Conservation (phyloP, 2,888 invertebrate genomes). For the Lasius fuliginosus region DNA sequence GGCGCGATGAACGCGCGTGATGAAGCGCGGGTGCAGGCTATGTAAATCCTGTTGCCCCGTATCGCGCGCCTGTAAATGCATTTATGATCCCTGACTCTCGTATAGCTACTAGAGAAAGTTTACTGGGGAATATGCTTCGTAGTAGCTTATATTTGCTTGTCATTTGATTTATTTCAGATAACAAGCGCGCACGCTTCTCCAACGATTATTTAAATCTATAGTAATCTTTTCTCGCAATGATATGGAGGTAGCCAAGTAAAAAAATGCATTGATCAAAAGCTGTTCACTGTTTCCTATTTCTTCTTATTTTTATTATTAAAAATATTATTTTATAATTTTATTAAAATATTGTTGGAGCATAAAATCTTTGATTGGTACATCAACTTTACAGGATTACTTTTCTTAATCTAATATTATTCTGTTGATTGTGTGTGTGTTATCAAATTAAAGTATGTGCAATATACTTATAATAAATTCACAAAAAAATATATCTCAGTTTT, state of each 20-base stretch:
- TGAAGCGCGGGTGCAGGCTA: conserved; percentile 35
- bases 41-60: conserved; percentile 68
- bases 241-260: not conserved
- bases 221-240: conserved; percentile 43
- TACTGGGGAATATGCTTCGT: conserved; percentile 74
- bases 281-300: not conserved
- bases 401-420: not conserved
- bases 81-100: conserved; percentile 71
- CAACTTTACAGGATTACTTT: not conserved
- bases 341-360: not conserved
- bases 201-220: conserved; percentile 60
- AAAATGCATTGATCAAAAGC: not conserved
- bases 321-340: not conserved
- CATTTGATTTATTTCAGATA: conserved; percentile 80
- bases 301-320: not conserved
- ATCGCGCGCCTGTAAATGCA: conserved; percentile 71
- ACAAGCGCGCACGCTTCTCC: conserved; percentile 65
- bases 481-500: conserved; percentile 14
- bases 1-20: conserved; percentile 19
- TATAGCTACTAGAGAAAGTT: conserved; percentile 69
- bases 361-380: not conserved
- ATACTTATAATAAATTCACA: not conserved
- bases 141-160: conserved; percentile 74
- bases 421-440: not conserved
- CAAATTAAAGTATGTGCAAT: conserved; percentile 7